phyloP scores from a whole-genome alignment of 1,140 invertebrate genomes.

The Babylonia areolata region DNA sequence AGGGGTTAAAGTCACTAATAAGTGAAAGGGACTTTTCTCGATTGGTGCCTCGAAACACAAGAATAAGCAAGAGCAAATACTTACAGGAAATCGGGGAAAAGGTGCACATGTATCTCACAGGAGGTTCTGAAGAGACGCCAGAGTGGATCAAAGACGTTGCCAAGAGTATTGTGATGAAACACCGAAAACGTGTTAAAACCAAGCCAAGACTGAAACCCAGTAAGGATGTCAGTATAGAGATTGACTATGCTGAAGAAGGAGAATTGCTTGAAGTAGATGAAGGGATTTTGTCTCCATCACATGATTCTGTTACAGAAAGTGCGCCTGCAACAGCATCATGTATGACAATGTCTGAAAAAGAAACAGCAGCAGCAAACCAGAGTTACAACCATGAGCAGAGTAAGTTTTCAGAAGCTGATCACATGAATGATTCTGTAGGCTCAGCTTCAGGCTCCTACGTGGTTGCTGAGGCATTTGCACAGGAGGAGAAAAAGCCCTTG shows the following conservation, averaged over 20 bases:
- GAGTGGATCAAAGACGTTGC: conserved; percentile 33
- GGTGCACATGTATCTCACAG: conserved; percentile 22
- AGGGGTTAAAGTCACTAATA: neutral
- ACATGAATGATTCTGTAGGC: neutral
- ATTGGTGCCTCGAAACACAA: neutral
- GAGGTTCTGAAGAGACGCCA: neutral
- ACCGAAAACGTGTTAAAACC: neutral
- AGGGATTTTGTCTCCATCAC: neutral
- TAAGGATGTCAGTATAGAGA: conserved; percentile 28
- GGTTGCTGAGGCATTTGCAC: conserved; percentile 14
- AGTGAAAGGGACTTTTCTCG: conserved; percentile 11
- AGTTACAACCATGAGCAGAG: neutral
- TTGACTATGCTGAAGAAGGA: conserved; percentile 28
- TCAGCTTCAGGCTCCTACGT: conserved; percentile 37
- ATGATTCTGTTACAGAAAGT: neutral
- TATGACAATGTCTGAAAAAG: neutral
- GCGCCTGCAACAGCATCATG: neutral
- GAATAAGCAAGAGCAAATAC: conserved; percentile 13
- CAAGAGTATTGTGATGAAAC: conserved; percentile 23
- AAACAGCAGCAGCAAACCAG: neutral
- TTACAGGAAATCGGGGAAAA: conserved; percentile 18
- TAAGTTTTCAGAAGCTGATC: neutral
- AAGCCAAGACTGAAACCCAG: conserved; percentile 22
- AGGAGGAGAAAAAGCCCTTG: conserved; percentile 31
- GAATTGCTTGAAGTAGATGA: conserved; percentile 2